Evolutionary conservation across 2,888 invertebrate species (phyloP).

Genomic region (Cantharis flavilabris): DNA sequence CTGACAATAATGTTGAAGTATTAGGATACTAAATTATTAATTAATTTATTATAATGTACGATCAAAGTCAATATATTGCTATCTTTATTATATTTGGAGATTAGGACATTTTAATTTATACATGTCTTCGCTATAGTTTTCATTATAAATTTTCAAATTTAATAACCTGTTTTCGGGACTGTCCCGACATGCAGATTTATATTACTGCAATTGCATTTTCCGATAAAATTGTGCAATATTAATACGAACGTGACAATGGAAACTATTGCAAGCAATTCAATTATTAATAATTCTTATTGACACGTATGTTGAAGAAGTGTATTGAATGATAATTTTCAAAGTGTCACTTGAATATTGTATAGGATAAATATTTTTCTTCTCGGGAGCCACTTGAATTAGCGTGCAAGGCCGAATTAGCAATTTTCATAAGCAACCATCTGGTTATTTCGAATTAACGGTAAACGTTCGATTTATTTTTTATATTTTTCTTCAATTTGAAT

Average conservation of each 20-base stretch:
- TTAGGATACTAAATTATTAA: too few relatives aligned
- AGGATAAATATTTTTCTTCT: not conserved
- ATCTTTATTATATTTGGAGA: too few relatives aligned
- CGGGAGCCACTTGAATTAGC: not conserved
- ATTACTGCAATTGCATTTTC: conserved; percentile 2
- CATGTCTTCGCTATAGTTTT: too few relatives aligned
- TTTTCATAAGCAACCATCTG: not conserved
- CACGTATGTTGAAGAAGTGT: not conserved
- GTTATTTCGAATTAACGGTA: not conserved
- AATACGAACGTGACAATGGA: conserved; percentile 7
- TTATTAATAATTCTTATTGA: not conserved
- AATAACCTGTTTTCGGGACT: too few relatives aligned
- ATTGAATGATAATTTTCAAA: not conserved
- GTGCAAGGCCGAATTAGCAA: not conserved
- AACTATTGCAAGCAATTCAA: conserved; percentile 9
- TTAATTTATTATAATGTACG: too few relatives aligned
- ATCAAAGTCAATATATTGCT: too few relatives aligned
- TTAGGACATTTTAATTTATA: too few relatives aligned
- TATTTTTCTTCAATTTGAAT: not conserved
- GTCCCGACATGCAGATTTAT: too few relatives aligned
- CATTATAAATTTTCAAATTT: too few relatives aligned
- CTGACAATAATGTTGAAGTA: too few relatives aligned
- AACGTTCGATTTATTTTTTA: not conserved
- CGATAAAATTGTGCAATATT: conserved; percentile 18
- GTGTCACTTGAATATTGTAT: not conserved